Percentiles rank a stretch among this genome's conserved stretches.
phyloP scores from a whole-genome alignment of 2,888 invertebrate species.

The Brenthis hecate region DNA sequence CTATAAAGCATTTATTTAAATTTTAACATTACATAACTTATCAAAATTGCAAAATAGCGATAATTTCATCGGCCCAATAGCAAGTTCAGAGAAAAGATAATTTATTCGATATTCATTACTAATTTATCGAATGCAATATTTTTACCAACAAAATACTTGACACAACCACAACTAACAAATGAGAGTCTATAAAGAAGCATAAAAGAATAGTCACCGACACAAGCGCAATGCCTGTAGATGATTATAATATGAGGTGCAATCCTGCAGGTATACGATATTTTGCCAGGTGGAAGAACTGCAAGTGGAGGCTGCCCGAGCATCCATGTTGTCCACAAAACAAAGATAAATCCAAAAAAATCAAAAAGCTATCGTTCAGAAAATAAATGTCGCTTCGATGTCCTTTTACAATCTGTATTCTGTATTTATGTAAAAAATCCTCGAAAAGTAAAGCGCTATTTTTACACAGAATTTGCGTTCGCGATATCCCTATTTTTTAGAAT shows the following conservation, averaged over 20 bases:
- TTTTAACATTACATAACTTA: slow-evolving; percentile 19
- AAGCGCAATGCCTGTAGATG: slow-evolving; percentile 74
- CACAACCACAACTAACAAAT: slow-evolving; percentile 27
- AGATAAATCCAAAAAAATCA: slow-evolving; percentile 78
- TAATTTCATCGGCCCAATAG: slow-evolving; percentile 15
- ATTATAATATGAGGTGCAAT: slow-evolving; percentile 82
- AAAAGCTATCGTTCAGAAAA: slow-evolving; percentile 79
- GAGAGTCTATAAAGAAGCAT: slow-evolving; percentile 55
- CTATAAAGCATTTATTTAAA: slow-evolving; percentile 14
- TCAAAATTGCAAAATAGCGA: slow-evolving; percentile 12
- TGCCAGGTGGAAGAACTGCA: slow-evolving; percentile 93
- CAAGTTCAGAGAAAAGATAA: slow-evolving; percentile 23
- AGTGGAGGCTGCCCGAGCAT: slow-evolving; percentile 88
- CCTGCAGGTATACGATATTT: slow-evolving; percentile 90
- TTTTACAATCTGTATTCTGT: slow-evolving; percentile 66
- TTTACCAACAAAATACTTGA: slow-evolving; percentile 24
- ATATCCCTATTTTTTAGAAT: slow-evolving; percentile 53
- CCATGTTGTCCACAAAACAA: slow-evolving; percentile 85
- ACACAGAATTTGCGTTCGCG: slow-evolving; percentile 68
- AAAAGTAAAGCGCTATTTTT: slow-evolving; percentile 77
- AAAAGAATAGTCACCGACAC: slow-evolving; percentile 53
- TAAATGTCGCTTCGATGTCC: slow-evolving; percentile 75
- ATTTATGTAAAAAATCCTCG: slow-evolving; percentile 73
- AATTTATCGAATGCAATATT: slow-evolving; percentile 19
- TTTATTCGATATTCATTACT: slow-evolving; percentile 29